Percentiles rank a stretch among this genome's conserved stretches.
phyloP scores from a whole-genome alignment of 2,797 vertebrate species.

The Poeciliopsis turneri region DNA sequence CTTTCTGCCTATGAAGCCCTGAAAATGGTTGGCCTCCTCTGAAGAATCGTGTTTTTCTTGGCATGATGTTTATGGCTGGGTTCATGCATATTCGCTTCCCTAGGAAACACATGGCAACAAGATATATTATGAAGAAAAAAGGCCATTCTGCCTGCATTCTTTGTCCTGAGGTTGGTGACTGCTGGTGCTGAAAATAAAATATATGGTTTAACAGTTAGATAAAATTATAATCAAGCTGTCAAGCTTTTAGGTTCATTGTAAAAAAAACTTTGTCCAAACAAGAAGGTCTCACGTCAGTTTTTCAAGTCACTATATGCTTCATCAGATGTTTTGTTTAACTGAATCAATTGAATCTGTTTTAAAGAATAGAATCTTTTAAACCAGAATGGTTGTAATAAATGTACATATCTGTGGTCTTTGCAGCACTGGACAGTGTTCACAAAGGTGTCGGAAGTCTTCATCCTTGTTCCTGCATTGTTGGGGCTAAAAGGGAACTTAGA shows the following conservation, averaged over 20 bases:
- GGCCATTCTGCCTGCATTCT: background rate
- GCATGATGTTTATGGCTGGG: background rate
- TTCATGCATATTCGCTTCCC: background rate
- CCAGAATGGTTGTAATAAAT: background rate
- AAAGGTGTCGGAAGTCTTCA: constrained; percentile 95
- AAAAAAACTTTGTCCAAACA: background rate
- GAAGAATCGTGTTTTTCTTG: background rate
- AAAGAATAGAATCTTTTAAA: background rate
- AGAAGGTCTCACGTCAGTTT: background rate
- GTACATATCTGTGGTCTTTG: constrained; percentile 20
- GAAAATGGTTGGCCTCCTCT: background rate
- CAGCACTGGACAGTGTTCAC: constrained; percentile 98
- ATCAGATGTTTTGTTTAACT: background rate
- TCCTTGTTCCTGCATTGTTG: constrained; percentile 94
- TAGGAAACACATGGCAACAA: background rate
- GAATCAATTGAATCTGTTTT: background rate
- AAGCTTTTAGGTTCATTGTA: background rate
- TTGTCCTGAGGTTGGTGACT: background rate
- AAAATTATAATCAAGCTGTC: background rate
- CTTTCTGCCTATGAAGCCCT: background rate
- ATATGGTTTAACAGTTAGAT: background rate
- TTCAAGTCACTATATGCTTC: background rate
- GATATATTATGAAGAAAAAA: background rate
- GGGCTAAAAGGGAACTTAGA: constrained; percentile 98
- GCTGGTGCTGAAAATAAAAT: background rate